Conservation (phyloP, 2,113 vertebrate species). For the Pedionomus torquatus region DNA sequence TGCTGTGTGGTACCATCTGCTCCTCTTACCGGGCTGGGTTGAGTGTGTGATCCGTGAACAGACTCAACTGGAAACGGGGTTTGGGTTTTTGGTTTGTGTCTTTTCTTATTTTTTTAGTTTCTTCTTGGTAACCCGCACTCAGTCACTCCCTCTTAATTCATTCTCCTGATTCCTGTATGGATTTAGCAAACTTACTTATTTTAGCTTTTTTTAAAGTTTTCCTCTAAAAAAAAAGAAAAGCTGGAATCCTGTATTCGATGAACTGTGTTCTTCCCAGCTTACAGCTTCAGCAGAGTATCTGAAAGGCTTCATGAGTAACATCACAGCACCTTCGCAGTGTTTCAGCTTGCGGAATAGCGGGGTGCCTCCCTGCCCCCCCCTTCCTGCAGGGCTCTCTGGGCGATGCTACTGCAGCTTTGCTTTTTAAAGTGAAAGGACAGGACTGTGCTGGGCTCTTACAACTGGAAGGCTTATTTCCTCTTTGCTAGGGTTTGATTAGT, state of each 20-base stretch:
- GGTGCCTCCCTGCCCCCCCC: not conserved
- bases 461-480: not conserved
- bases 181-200: not conserved
- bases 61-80: not conserved
- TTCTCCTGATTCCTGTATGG: too few species aligned
- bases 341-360: not conserved
- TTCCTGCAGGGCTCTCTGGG: not conserved
- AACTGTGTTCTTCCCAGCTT: not conserved
- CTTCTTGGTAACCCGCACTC: not conserved
- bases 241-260: not conserved
- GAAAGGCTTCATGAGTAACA: not conserved
- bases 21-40: not conserved
- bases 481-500: not conserved
- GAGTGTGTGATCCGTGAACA: fast-evolving
- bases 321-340: not conserved
- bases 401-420: not conserved
- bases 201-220: not conserved
- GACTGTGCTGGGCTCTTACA: not conserved
- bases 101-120: not conserved
- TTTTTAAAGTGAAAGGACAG: not conserved
- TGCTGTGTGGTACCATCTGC: not conserved
- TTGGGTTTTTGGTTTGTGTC: not conserved
- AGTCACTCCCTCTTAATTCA: not conserved
- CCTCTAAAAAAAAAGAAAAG: not conserved
- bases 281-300: not conserved